phyloP scores from a whole-genome alignment of 1,140 invertebrate species.

The Drosophila simulans region DNA sequence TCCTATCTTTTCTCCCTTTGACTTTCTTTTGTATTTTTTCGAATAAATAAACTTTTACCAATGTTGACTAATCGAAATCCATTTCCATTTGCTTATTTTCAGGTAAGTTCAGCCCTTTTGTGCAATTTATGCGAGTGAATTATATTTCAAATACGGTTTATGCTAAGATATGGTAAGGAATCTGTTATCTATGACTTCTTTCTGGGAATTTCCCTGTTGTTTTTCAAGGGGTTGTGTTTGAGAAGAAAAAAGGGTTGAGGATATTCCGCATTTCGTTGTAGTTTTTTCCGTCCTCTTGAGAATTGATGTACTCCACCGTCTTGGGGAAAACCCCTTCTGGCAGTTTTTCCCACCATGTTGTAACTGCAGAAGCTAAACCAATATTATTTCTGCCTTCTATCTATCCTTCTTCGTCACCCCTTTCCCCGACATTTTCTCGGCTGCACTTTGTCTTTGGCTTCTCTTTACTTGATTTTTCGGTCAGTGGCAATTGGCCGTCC shows the following conservation, averaged over 20 bases:
- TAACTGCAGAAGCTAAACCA: slow-evolving; percentile 67
- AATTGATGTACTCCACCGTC: slow-evolving; percentile 36
- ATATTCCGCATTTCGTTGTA: too few relatives aligned
- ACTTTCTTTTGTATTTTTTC: not conserved
- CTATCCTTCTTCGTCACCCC: slow-evolving; percentile 2
- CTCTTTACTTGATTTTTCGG: slow-evolving; percentile 70
- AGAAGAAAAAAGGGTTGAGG: not conserved
- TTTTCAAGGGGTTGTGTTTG: not conserved
- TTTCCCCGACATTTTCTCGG: not conserved
- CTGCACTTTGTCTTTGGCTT: slow-evolving; percentile 67
- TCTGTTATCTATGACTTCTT: slow-evolving; percentile 27
- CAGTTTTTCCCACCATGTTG: slow-evolving; percentile 3
- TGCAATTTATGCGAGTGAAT: not conserved
- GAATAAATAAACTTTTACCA: not conserved
- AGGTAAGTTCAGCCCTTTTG: slow-evolving; percentile 35
- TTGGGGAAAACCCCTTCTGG: slow-evolving; percentile 2
- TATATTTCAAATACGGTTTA: slow-evolving; percentile 1
- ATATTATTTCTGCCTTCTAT: slow-evolving; percentile 60
- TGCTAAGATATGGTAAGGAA: slow-evolving; percentile 40
- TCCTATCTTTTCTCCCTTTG: not conserved
- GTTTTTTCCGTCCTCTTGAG: not conserved
- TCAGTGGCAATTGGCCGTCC: slow-evolving; percentile 74
- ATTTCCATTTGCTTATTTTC: slow-evolving; percentile 25
- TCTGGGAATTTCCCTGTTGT: slow-evolving; percentile 10
- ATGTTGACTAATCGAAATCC: slow-evolving; percentile 24